A percentile compares a stretch with the other conserved stretches of the same genome.
phyloP scores from a whole-genome alignment of 2,113 vertebrate genomes.

The Nothoprocta pentlandii region DNA sequence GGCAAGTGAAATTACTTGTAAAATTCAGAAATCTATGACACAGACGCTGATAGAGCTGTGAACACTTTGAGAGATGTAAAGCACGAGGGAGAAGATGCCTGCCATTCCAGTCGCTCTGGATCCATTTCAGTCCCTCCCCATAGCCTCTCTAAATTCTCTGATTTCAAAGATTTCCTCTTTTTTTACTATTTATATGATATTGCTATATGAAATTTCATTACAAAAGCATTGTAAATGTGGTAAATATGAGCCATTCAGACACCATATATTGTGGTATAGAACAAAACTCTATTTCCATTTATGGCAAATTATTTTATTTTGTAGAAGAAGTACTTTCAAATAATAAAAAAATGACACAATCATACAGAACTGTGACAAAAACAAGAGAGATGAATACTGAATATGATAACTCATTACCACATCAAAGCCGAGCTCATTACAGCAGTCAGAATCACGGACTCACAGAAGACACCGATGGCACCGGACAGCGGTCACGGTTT shows the following conservation, averaged over 20 bases:
- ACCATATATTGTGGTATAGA: neutral
- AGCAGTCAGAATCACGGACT: constrained; percentile 38
- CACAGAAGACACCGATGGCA: fast-evolving
- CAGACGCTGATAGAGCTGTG: neutral
- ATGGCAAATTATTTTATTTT: constrained; percentile 83
- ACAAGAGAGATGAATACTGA: constrained; percentile 82
- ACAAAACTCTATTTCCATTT: constrained; percentile 49
- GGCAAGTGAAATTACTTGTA: neutral
- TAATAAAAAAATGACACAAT: constrained; percentile 80
- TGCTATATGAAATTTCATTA: neutral
- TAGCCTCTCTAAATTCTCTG: neutral
- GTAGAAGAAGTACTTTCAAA: constrained; percentile 82
- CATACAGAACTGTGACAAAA: constrained; percentile 78
- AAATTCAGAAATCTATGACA: neutral
- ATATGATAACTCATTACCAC: constrained; percentile 70
- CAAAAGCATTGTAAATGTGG: neutral
- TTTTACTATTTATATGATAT: neutral
- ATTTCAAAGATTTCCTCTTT: neutral
- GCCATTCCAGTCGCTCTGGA: neutral
- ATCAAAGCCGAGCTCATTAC: constrained; percentile 66
- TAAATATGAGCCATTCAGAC: neutral
- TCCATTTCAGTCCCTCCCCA: neutral
- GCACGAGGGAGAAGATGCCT: neutral
- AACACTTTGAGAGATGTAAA: neutral
- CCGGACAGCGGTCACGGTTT: neutral